phyloP scores from a whole-genome alignment of 2,888 invertebrate species.

The Uloborus plumipes region DNA sequence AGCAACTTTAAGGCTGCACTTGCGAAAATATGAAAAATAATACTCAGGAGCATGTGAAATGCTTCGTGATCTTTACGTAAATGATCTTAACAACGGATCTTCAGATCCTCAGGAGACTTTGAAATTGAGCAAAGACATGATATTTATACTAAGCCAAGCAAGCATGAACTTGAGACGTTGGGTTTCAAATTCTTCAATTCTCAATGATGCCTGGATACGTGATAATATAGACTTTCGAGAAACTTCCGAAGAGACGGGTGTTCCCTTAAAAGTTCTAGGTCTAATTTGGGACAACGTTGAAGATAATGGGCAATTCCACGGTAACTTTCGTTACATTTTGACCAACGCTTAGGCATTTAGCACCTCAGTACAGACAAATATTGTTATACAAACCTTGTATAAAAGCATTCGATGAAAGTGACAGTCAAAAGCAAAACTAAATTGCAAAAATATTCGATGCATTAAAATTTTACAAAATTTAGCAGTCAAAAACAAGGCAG shows the following conservation, averaged over 20 bases:
- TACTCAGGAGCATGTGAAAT: not conserved
- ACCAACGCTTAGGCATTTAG: too few relatives aligned
- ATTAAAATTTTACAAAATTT: too few relatives aligned
- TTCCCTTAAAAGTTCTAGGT: conserved; percentile 13
- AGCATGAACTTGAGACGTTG: not conserved
- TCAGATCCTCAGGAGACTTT: not conserved
- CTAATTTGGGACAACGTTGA: conserved; percentile 17
- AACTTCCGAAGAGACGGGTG: not conserved
- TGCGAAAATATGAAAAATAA: too few relatives aligned
- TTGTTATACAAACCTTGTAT: too few relatives aligned
- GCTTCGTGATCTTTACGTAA: not conserved
- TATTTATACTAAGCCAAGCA: not conserved
- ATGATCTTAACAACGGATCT: not conserved
- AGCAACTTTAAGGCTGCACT: not conserved
- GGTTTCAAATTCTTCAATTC: not conserved
- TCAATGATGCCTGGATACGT: not conserved
- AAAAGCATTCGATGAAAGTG: too few relatives aligned
- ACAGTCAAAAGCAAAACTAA: too few relatives aligned
- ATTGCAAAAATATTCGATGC: too few relatives aligned
- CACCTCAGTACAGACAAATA: too few relatives aligned
- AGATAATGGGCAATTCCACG: too few relatives aligned
- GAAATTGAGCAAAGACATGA: not conserved
- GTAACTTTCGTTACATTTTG: too few relatives aligned
- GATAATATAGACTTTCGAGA: conserved; percentile 14
- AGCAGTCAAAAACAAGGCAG: too few relatives aligned